Evolutionary conservation across 2,888 invertebrate genomes (phyloP).

Genomic region (Latrodectus hesperus): DNA sequence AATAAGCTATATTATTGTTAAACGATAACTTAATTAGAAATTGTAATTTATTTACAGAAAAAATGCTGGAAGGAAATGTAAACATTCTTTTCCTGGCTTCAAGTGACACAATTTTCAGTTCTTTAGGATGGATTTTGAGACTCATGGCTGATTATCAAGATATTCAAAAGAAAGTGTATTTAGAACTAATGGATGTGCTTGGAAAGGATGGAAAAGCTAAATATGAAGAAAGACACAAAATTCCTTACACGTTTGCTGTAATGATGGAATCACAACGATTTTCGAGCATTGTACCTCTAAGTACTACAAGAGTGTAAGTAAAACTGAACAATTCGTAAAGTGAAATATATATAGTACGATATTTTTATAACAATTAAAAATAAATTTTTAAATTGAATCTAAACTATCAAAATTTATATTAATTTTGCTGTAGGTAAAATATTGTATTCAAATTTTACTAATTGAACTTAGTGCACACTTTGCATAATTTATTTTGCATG

Average conservation of each 20-base stretch:
- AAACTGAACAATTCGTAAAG: background rate
- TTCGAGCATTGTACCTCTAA: constrained; percentile 76
- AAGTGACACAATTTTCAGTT: constrained; percentile 29
- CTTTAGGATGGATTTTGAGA: constrained; percentile 76
- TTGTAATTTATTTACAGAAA: constrained; percentile 6
- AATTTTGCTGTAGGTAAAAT: too few relatives aligned
- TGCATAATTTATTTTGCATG: too few relatives aligned
- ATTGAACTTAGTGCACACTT: too few relatives aligned
- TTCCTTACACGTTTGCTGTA: constrained; percentile 87
- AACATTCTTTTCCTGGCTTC: constrained; percentile 21
- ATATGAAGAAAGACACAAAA: constrained; percentile 80
- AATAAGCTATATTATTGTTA: too few relatives aligned
- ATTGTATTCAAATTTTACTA: too few relatives aligned
- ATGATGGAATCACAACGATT: constrained; percentile 85
- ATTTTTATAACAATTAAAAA: too few relatives aligned
- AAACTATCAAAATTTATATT: too few relatives aligned
- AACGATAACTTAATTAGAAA: too few relatives aligned
- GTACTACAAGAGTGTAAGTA: constrained; percentile 56
- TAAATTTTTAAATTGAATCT: too few relatives aligned
- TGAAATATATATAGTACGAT: too few relatives aligned
- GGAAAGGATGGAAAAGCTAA: constrained; percentile 78
- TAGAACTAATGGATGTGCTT: constrained; percentile 80
- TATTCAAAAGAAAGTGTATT: constrained; percentile 79
- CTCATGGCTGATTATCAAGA: constrained; percentile 79
- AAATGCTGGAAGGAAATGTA: constrained; percentile 21